Evolutionary conservation across 2,113 vertebrate species (phyloP).

Genomic region (Paraplagusia blochii): DNA sequence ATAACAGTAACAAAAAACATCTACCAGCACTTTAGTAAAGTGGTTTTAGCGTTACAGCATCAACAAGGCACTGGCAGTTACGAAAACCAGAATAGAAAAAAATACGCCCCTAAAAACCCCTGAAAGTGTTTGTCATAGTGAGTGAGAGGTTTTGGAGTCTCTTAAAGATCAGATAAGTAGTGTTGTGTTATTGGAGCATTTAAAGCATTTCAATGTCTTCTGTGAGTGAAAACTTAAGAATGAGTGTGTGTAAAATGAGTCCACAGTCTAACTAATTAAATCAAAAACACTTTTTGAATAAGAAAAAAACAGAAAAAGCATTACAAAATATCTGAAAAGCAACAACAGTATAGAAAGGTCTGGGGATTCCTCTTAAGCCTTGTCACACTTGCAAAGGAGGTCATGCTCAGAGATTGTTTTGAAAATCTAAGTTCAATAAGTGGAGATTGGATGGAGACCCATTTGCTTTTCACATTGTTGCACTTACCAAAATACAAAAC

Average conservation of each 20-base stretch:
- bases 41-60: conserved; percentile 35
- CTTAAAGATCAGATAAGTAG: conserved; percentile 5
- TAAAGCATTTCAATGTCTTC: too few species aligned
- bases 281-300: conserved; percentile 23
- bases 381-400: conserved; percentile 10
- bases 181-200: conserved; percentile 1
- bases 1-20: not conserved
- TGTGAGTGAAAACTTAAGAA: too few species aligned
- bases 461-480: conserved; percentile 53
- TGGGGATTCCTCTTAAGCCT: conserved; percentile 29
- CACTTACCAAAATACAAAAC: conserved; percentile 46
- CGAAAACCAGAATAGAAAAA: conserved; percentile 34
- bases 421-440: too few species aligned
- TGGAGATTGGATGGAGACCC: too few species aligned
- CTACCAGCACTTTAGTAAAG: conserved; percentile 18
- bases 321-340: conserved; percentile 26
- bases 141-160: conserved; percentile 14
- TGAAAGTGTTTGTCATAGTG: conserved; percentile 50
- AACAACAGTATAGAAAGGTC: conserved; percentile 2
- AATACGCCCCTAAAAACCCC: conserved; percentile 12
- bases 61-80: conserved; percentile 61
- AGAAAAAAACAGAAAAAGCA: not conserved
- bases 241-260: conserved; percentile 24
- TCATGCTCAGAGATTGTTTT: not conserved
- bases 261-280: conserved; percentile 32